A percentile compares a stretch with the other conserved stretches of the same genome.
Conservation (phyloP, 2,797 vertebrate species). For the Lagocephalus sceleratus region DNA sequence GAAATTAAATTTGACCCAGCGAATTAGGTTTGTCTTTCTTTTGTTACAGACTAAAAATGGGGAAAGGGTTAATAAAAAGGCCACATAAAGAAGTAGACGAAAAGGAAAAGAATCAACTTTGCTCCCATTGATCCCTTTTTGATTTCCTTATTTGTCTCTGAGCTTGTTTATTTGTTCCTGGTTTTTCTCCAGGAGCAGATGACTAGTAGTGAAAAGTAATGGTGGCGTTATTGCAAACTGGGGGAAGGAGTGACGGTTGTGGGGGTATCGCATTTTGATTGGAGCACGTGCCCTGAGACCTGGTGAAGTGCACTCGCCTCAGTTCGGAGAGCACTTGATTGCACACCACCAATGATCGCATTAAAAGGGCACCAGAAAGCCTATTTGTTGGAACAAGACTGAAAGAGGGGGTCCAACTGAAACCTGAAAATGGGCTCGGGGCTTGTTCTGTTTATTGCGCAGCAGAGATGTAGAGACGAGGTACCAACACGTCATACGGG, state of each 20-base stretch:
- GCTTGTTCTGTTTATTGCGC: constrained; percentile 25
- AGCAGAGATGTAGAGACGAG: background rate
- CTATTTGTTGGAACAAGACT: constrained; percentile 61
- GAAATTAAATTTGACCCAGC: constrained; percentile 10
- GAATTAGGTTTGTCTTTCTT: too few relatives aligned
- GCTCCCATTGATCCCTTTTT: constrained; percentile 57
- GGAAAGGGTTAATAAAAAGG: too few relatives aligned
- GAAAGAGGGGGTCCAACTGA: constrained; percentile 51
- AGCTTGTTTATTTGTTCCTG: constrained; percentile 60
- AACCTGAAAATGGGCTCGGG: constrained; percentile 68
- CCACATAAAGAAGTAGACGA: constrained; percentile 37
- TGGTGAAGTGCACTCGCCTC: constrained; percentile 74
- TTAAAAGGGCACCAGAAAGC: constrained; percentile 75
- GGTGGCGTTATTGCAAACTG: constrained; percentile 65
- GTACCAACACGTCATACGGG: constrained; percentile 17
- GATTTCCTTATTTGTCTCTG: constrained; percentile 50
- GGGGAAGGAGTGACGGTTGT: constrained; percentile 29
- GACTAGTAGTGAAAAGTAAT: constrained; percentile 63
- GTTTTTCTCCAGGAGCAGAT: constrained; percentile 48
- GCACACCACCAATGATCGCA: constrained; percentile 76
- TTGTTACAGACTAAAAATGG: too few relatives aligned
- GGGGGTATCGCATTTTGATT: constrained; percentile 68
- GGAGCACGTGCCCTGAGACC: constrained; percentile 68
- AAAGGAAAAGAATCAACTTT: constrained; percentile 50
- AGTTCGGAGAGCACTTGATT: constrained; percentile 79